Conservation (phyloP, 92 coral and sea anemone genomes). For the Umimayanthus kanabou region DNA sequence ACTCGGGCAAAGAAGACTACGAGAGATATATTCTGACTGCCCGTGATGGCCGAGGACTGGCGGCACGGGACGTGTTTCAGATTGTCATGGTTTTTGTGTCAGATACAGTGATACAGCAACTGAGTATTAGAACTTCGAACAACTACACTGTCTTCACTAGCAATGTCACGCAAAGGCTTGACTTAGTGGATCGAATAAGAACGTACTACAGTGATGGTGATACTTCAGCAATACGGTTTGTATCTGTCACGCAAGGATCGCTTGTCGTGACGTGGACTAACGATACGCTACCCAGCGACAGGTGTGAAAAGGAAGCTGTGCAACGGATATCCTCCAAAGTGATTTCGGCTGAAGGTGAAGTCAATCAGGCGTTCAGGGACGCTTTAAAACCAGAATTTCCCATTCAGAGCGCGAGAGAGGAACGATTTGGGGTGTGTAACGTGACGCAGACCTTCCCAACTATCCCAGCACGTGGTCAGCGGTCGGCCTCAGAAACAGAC, state of each 20-base stretch:
- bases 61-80: constrained; percentile 81
- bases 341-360: constrained; percentile 58
- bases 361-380: constrained; percentile 61
- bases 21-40: constrained; percentile 74
- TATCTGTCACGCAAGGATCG: constrained; percentile 68
- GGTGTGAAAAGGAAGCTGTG: constrained; percentile 68
- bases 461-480: constrained; percentile 44
- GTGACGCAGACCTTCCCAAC: constrained; percentile 49
- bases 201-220: constrained; percentile 72
- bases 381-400: constrained; percentile 70
- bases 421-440: constrained; percentile 73
- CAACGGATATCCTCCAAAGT: constrained; percentile 59
- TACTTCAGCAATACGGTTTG: constrained; percentile 60
- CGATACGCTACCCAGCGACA: constrained; percentile 74
- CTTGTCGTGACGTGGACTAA: constrained; percentile 88
- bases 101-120: constrained; percentile 63
- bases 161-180: constrained; percentile 69
- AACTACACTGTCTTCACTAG: constrained; percentile 59
- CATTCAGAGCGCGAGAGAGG: constrained; percentile 56
- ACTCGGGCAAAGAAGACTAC: constrained; percentile 53
- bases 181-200: constrained; percentile 62
- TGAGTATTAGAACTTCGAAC: constrained; percentile 57
- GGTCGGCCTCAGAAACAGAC: constrained; percentile 50
- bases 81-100: constrained; percentile 57
- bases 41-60: constrained; percentile 63